Evolutionary conservation across 2,888 invertebrate genomes (phyloP), one percentile per base, ranked within the genome.

Genomic region (Aromia moschata): DNA sequence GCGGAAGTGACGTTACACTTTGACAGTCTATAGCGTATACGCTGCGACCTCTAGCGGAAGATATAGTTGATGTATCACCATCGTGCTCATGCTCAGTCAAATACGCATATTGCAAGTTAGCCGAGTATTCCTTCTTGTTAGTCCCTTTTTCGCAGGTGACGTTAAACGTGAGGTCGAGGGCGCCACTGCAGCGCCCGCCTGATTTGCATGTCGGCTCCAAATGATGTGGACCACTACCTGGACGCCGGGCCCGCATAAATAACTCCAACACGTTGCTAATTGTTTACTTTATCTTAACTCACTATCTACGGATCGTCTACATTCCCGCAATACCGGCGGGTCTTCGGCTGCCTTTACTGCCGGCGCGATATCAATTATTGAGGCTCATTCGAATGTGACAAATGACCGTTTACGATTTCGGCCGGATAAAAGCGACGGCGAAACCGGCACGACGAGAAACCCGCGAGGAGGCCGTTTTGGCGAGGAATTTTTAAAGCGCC

Each of bases 231-330:
- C 60, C 47, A 54, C 65, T 68, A 67, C 67, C 63, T 63, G 68
- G 45, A 46, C 45, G n/a, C 16, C n/a, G n/a, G 38, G 15, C 14
- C 65, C 49, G 59, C 62, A 71, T 72, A 72, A 74, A 74, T 71
- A 71, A 73, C 70, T 65, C 65, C 65, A 70, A 72, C 72, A 71
- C 69, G 66, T 72, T 65, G 72, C 74, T 74, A 74, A 74, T 74
- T 74, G 74, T 74, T 71, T 68, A 59, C 64, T 62, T 73, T 74
- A 74, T 74, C 74, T 74, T 70, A 70, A 74, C 67, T 67, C 56
- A 66, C 70, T 64, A 74, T 74, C 74, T 70, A 59, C 62, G 69
- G 70, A 70, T 69, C 61, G 61, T 60, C 65, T 60, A 62, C 66
- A 67, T 70, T 70, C 68, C 55, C 60, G 58, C 53, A 53, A 62